Percentiles rank a stretch among this genome's conserved stretches.
Conservation (phyloP, 1,140 invertebrate species). For the Gonioctena quinquepunctata region DNA sequence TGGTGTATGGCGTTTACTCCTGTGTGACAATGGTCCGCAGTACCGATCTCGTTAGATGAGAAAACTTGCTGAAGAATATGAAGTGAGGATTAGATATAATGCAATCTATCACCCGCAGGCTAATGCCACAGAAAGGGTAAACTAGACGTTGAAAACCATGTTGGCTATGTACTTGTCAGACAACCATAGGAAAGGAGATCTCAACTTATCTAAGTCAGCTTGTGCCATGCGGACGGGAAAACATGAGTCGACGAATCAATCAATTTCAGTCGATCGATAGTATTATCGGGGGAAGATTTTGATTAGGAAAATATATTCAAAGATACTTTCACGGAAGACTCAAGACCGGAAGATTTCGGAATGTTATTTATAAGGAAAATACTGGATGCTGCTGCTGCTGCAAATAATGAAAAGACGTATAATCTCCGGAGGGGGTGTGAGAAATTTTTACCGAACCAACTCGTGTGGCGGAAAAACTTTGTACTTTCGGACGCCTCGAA, state of each 20-base stretch:
- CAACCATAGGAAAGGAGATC: conserved; percentile 47
- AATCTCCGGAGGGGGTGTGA: conserved; percentile 2
- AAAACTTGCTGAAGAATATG: conserved; percentile 14
- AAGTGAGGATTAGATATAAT: conserved; percentile 13
- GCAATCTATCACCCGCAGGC: conserved; percentile 23
- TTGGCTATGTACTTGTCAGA: conserved; percentile 41
- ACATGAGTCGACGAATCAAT: conserved; percentile 40
- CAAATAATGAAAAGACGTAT: not conserved
- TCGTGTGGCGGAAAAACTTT: conserved; percentile 8
- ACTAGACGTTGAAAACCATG: conserved; percentile 45
- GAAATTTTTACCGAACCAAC: conserved; percentile 1
- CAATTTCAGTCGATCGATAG: conserved; percentile 33
- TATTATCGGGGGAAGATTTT: not conserved
- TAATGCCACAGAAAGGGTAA: conserved; percentile 42
- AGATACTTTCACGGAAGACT: not conserved
- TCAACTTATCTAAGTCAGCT: conserved; percentile 30
- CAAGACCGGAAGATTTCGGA: not conserved
- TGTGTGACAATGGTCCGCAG: conserved; percentile 20
- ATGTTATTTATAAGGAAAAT: not conserved
- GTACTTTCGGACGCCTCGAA: conserved; percentile 13
- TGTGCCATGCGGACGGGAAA: conserved; percentile 43
- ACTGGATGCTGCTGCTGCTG: not conserved
- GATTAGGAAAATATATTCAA: not conserved
- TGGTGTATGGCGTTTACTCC: conserved; percentile 13
- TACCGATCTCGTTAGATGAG: conserved; percentile 3